phyloP scores from a whole-genome alignment of 2,888 invertebrate genomes.

The Andrena chrysosceles region DNA sequence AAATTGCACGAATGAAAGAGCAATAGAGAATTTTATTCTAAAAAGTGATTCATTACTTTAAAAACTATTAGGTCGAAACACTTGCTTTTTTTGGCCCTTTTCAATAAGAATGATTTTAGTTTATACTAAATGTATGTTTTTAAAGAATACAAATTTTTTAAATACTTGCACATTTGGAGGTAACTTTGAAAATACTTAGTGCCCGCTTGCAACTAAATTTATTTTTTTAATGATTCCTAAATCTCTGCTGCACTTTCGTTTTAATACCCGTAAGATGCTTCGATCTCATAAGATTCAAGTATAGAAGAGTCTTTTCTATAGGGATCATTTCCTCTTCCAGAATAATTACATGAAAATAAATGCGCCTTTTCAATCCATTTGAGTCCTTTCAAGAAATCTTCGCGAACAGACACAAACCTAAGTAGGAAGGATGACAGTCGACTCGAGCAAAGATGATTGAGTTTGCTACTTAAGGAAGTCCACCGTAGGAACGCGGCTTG shows the following conservation, averaged over 20 bases:
- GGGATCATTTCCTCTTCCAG: constrained; percentile 6
- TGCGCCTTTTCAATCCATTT: not conserved
- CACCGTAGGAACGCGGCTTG: not conserved
- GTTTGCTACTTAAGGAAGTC: constrained; percentile 1
- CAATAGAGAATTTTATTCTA: not conserved
- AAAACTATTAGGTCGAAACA: too few relatives aligned
- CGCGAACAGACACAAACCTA: not conserved
- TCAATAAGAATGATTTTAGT: too few relatives aligned
- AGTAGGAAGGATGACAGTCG: not conserved
- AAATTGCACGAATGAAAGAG: not conserved
- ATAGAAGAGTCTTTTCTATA: constrained; percentile 19
- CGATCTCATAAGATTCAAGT: not conserved
- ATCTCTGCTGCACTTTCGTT: not conserved
- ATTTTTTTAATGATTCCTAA: not conserved
- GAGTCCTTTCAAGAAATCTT: not conserved
- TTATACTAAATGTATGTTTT: too few relatives aligned
- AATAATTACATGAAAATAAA: constrained; percentile 26
- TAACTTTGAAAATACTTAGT: too few relatives aligned
- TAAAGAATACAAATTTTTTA: too few relatives aligned
- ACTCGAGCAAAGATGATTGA: not conserved
- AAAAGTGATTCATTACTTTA: too few relatives aligned
- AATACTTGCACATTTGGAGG: too few relatives aligned
- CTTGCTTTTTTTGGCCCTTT: too few relatives aligned
- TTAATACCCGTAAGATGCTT: not conserved
- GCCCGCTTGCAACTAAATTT: not conserved